Evolutionary conservation across 2,888 invertebrate species (phyloP).

Genomic region (Noctua comes): DNA sequence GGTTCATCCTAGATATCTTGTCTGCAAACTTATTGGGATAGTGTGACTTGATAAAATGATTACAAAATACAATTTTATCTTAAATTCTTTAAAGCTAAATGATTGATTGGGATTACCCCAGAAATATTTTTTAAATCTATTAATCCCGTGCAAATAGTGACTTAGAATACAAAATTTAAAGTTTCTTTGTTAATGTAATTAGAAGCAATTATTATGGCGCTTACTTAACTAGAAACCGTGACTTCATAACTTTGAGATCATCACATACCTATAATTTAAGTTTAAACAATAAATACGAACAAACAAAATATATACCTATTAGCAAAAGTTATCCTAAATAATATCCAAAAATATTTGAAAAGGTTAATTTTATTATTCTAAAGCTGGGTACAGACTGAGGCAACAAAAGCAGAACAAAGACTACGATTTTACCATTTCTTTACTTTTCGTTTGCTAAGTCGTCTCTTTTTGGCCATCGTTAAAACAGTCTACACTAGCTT

Average conservation of each 20-base stretch:
- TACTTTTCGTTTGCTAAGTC: not conserved
- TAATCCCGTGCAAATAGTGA: constrained; percentile 55
- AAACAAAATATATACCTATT: constrained; percentile 41
- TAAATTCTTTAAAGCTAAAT: constrained; percentile 35
- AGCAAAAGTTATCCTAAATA: constrained; percentile 33
- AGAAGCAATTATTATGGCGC: constrained; percentile 55
- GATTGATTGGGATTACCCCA: constrained; percentile 23
- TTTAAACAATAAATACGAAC: constrained; percentile 59
- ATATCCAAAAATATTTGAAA: constrained; percentile 26
- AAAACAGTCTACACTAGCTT: constrained; percentile 1
- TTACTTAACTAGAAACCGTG: constrained; percentile 57
- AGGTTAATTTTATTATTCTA: constrained; percentile 12
- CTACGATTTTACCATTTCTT: not conserved
- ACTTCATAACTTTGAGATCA: constrained; percentile 68
- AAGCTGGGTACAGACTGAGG: not conserved
- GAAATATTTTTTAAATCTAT: constrained; percentile 20
- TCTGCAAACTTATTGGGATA: constrained; percentile 9
- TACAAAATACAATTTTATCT: constrained; percentile 26
- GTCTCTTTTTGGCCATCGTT: not conserved
- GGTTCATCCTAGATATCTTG: constrained; percentile 13
- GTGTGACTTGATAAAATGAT: constrained; percentile 13
- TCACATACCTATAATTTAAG: constrained; percentile 55
- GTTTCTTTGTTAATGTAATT: constrained; percentile 24
- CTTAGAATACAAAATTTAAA: constrained; percentile 51
- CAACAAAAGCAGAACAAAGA: not conserved